Evolutionary conservation across 64 coral and sea anemone species (phyloP).

Genomic region (Montipora foliosa): DNA sequence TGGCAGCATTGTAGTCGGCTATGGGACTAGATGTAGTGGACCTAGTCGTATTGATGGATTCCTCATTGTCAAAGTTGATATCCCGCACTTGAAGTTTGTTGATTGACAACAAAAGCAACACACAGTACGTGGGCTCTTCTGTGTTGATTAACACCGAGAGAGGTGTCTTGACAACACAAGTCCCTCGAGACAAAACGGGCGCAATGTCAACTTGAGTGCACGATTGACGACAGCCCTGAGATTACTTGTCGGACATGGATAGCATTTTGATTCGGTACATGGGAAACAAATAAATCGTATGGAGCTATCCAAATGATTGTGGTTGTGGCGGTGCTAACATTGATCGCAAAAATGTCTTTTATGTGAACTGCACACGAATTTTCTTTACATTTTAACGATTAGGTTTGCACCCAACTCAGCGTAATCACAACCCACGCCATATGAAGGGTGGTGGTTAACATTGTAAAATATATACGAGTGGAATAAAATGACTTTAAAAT

Average conservation of each 20-base stretch:
- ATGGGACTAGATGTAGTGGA: not conserved
- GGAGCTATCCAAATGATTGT: not conserved
- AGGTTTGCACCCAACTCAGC: no score
- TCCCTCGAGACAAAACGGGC: not conserved
- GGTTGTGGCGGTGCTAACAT: not conserved
- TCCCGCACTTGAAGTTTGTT: not conserved
- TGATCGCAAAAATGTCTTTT: not conserved
- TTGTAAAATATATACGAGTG: no score
- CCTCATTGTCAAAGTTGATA: not conserved
- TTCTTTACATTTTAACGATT: no score
- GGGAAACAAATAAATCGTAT: not conserved
- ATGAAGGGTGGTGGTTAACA: no score
- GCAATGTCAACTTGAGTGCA: not conserved
- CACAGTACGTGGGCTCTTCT: not conserved
- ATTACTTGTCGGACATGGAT: not conserved
- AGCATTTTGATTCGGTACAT: not conserved
- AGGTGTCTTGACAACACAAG: not conserved
- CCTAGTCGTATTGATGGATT: not conserved
- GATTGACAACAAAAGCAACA: not conserved
- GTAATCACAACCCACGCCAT: no score
- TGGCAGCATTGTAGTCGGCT: not conserved
- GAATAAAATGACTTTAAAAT: no score
- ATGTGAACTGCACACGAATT: not conserved
- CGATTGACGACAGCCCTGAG: not conserved
- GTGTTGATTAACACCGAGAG: not conserved